phyloP scores from a whole-genome alignment of 53 echinoderm and acorn worm genomes.

The Pentamera pediparva region DNA sequence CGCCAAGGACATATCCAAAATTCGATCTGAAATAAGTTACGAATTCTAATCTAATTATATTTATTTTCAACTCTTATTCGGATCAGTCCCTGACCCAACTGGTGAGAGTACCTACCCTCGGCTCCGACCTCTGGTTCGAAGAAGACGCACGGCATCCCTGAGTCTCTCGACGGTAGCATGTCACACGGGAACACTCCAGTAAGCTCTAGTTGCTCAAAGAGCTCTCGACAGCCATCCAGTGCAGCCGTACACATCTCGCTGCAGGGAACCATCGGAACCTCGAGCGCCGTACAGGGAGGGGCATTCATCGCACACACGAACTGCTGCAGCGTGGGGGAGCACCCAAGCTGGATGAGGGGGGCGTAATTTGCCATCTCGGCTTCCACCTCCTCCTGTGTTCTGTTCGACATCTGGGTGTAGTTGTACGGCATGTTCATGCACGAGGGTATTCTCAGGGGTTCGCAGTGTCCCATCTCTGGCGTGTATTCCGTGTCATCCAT shows the following conservation, averaged over 20 bases:
- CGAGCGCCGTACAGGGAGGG: not conserved
- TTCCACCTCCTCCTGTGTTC: not conserved
- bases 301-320: conserved; percentile 3
- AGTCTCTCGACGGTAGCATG: not conserved
- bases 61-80: too few species aligned
- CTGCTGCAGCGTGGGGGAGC: not conserved
- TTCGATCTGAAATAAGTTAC: too few species aligned
- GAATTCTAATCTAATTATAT: too few species aligned
- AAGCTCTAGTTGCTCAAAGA: not conserved
- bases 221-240: not conserved
- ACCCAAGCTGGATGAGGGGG: conserved; percentile 4
- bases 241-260: conserved; percentile 30
- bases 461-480: not conserved
- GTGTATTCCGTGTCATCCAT: not conserved
- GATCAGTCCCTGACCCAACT: too few species aligned
- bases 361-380: not conserved
- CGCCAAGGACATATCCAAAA: too few species aligned
- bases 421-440: conserved; percentile 8
- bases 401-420: not conserved
- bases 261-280: not conserved
- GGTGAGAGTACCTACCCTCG: too few species aligned
- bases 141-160: not conserved
- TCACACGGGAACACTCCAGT: not conserved
- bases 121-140: not conserved
- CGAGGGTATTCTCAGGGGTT: not conserved